Base-by-base conservation (phyloP, 2,888 invertebrate genomes). In the Melipona bicolor region DNA sequence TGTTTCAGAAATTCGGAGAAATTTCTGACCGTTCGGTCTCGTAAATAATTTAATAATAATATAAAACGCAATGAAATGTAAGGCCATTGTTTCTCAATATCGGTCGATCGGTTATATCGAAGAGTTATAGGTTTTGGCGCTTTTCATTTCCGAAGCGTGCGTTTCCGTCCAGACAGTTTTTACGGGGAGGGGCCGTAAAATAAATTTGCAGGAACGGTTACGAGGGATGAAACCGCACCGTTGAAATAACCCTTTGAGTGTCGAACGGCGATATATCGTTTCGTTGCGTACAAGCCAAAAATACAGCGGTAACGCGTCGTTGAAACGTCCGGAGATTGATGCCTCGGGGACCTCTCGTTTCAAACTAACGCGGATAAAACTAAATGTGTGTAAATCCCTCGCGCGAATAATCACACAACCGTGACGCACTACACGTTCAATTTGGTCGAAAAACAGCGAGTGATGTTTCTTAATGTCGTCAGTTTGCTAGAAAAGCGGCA, bases 211-310 rank as follows among this genome's bases (percentile, higher is more conserved):
- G 74, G 15, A 81, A 76, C 69, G 71, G 71, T 75, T 68, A 67
- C 70, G 71, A 59, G 50, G 72, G 61, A 32, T 15, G 62, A 56
- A 81, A 68, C 76, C 72, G n/a, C 76, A 61, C 43, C 43, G 75
- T 27, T 71, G 76, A 72, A 83, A 81, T 81, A 73, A 83, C 81
- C 81, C 81, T 82, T 82, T 70, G 81, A 75, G 69, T 43, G 65
- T 82, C 81, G 81, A 70, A 82, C 68, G n/a, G 27, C 74, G 59
- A 75, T 82, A 80, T 70, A 82, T 82, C 50, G 81, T 56, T 36
- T 27, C 27, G 61, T 32, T 59, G 81, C 65, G 56, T 52, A 68
- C 67, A 56, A 54, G 68, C 62, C 68, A 79, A 81, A 81, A 73
- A 79, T 79, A 62, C 81, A 68, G 62, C 32, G 64, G 68, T 73